Evolutionary conservation across 2,888 invertebrate species (phyloP).

Genomic region (Oxycera nigricornis): DNA sequence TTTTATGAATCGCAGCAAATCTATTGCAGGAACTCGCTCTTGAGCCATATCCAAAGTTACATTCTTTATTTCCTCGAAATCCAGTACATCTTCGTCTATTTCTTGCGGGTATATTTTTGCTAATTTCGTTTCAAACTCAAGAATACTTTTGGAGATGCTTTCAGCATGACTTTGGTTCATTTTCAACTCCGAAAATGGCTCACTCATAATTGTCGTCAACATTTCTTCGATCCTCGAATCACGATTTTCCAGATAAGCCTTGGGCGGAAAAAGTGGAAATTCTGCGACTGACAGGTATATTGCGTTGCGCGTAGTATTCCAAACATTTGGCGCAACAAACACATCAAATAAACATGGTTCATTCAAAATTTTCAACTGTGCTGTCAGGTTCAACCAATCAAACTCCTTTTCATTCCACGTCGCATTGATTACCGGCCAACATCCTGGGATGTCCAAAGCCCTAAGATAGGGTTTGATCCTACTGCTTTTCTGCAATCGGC

Average conservation of each 20-base stretch:
- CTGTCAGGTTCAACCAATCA: conserved; percentile 37
- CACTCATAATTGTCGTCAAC: background rate
- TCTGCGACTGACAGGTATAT: background rate
- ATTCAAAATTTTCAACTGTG: background rate
- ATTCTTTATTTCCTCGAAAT: background rate
- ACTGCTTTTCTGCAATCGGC: background rate
- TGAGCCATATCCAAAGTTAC: background rate
- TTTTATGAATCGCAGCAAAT: background rate
- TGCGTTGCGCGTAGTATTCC: background rate
- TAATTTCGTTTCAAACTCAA: conserved; percentile 17
- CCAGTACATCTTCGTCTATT: background rate
- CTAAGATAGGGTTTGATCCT: background rate
- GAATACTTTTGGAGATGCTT: background rate
- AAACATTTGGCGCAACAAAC: background rate
- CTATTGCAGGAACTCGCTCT: background rate
- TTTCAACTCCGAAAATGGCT: background rate
- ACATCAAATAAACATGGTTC: background rate
- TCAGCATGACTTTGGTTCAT: background rate
- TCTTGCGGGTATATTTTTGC: background rate
- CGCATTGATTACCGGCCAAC: conserved; percentile 1
- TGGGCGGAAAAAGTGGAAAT: conserved; percentile 17
- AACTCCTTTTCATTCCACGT: conserved; percentile 4
- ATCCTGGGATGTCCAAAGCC: background rate
- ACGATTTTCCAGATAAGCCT: background rate
- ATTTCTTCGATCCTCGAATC: background rate